These are phyloP conservation scores for Anguilla anguilla DNA, from an alignment of 2,797 vertebrate species.

Conservation along the genomic window DNA sequence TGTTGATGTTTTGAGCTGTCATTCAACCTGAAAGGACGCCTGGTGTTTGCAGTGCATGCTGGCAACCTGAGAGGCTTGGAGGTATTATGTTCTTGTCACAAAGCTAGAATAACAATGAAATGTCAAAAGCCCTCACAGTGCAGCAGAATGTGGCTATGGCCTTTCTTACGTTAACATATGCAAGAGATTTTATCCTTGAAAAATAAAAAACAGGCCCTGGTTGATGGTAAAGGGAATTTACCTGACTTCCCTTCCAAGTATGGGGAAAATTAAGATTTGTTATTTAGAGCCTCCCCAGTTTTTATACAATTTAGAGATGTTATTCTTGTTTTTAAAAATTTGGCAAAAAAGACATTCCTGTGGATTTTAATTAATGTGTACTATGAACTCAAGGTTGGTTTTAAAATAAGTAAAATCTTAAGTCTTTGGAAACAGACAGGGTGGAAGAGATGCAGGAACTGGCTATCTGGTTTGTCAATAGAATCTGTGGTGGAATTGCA, in stretches of 20 bases:
- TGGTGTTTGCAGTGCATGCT: not conserved
- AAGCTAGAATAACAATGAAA: slow-evolving; percentile 3
- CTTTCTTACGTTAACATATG: not conserved
- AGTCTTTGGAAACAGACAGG: no score
- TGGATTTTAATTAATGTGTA: not conserved
- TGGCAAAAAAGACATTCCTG: not conserved
- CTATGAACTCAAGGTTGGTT: not conserved
- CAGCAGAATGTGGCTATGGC: not conserved
- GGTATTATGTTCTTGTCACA: not conserved
- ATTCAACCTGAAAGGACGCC: not conserved
- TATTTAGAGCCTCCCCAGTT: not conserved
- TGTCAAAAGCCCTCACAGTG: not conserved
- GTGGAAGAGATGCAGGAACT: no score
- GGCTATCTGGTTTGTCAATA: no score
- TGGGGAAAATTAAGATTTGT: not conserved
- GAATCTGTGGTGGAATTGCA: no score
- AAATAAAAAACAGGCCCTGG: not conserved
- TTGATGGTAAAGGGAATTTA: not conserved
- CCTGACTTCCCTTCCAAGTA: not conserved
- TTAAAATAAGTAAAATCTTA: not conserved
- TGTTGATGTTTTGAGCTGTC: not conserved
- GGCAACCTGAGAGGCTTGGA: not conserved
- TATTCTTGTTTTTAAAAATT: not conserved
- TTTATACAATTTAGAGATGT: not conserved
- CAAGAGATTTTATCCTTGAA: not conserved